These are phyloP conservation scores for Sphaerophoria rueppellii DNA, from an alignment of 2,888 invertebrate genomes.

Conservation along the genomic window DNA sequence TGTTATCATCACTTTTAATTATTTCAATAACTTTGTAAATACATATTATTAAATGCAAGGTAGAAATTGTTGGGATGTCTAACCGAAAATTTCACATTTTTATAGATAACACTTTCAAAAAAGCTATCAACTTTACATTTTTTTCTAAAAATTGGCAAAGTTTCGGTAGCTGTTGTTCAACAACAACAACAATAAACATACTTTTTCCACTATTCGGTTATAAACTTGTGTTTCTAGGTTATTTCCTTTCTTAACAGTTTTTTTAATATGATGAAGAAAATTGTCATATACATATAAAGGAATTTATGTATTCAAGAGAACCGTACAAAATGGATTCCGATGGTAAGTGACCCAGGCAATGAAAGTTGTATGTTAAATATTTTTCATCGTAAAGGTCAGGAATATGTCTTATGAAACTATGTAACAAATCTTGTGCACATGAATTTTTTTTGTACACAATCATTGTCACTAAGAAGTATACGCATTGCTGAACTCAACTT, in stretches of 20 bases:
- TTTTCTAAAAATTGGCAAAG: no score
- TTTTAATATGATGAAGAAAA: background rate
- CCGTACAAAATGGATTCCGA: background rate
- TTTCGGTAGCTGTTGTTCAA: no score
- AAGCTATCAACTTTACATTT: no score
- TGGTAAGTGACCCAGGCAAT: slow-evolving; percentile 2
- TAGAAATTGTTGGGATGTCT: no score
- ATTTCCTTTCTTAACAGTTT: background rate
- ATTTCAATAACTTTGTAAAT: no score
- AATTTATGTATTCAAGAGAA: background rate
- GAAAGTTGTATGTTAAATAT: slow-evolving; percentile 3
- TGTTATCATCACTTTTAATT: no score
- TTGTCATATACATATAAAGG: background rate
- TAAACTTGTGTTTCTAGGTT: background rate
- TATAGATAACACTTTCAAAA: no score
- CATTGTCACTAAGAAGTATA: background rate
- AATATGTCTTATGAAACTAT: background rate
- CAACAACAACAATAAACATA: no score
- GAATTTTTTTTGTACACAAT: background rate
- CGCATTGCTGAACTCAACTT: background rate
- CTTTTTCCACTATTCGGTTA: no score
- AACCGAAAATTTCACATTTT: no score
- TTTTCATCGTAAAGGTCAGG: background rate
- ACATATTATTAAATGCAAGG: no score
- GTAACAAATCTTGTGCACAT: background rate